Evolutionary conservation across 2,113 vertebrate genomes (phyloP).

Genomic region (Acrocephalus kingi): DNA sequence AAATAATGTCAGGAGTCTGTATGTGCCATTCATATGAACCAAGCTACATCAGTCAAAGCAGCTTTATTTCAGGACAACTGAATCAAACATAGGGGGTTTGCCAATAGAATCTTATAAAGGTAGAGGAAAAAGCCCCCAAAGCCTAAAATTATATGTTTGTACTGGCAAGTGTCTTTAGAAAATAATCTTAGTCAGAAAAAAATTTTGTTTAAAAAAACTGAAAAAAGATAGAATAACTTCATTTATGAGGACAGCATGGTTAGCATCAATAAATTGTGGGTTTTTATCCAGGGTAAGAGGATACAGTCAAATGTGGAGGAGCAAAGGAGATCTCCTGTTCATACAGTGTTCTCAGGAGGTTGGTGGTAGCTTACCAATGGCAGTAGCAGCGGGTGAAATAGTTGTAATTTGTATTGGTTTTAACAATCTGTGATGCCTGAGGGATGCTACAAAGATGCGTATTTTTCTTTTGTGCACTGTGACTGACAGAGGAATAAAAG

Average conservation of each 20-base stretch:
- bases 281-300: background rate
- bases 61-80: background rate
- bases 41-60: background rate
- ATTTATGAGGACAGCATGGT: background rate
- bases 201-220: background rate
- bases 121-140: background rate
- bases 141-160: background rate
- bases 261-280: background rate
- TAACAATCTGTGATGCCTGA: background rate
- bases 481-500: constrained; percentile 12
- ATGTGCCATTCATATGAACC: background rate
- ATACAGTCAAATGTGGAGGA: background rate
- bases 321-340: background rate
- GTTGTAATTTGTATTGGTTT: background rate
- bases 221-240: background rate
- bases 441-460: background rate
- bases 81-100: background rate
- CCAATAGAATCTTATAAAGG: background rate
- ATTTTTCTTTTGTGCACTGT: background rate
- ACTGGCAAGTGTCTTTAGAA: background rate
- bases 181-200: background rate
- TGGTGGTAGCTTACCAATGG: background rate
- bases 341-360: background rate
- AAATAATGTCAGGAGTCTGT: background rate
- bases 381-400: background rate